phyloP scores from a whole-genome alignment of 2,888 invertebrate species.

The Eristalinus sepulchralis region DNA sequence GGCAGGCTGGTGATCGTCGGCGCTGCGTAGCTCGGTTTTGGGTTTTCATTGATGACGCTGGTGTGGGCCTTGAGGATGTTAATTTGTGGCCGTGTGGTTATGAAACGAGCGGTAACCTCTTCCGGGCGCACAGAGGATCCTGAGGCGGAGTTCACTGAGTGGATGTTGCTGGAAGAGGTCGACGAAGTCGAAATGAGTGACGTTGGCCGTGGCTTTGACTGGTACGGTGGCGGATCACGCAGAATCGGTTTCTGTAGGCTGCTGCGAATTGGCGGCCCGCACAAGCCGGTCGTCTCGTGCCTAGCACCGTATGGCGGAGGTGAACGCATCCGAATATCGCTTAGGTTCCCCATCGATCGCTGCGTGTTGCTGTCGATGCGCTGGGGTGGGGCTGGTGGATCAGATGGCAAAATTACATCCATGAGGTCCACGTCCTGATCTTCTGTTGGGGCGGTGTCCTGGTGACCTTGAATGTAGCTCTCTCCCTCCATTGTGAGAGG shows the following conservation, averaged over 20 bases:
- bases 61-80: slow-evolving; percentile 90
- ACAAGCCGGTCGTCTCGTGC: slow-evolving; percentile 83
- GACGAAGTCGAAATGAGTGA: slow-evolving; percentile 80
- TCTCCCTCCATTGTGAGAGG: slow-evolving; percentile 83
- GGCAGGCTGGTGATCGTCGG: slow-evolving; percentile 76
- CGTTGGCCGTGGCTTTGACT: slow-evolving; percentile 78
- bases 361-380: slow-evolving; percentile 85
- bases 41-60: slow-evolving; percentile 85
- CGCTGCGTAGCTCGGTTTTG: slow-evolving; percentile 84
- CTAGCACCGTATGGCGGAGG: slow-evolving; percentile 87
- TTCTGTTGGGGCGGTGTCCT: slow-evolving; percentile 84
- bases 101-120: slow-evolving; percentile 89
- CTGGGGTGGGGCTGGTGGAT: slow-evolving; percentile 87
- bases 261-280: slow-evolving; percentile 78
- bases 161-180: slow-evolving; percentile 79
- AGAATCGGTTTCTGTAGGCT: slow-evolving; percentile 71
- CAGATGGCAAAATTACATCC: slow-evolving; percentile 81
- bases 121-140: slow-evolving; percentile 82
- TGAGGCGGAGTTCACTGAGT: slow-evolving; percentile 77
- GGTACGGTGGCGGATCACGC: slow-evolving; percentile 87
- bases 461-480: slow-evolving; percentile 84
- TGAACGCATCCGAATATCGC: slow-evolving; percentile 81
- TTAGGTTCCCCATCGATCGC: slow-evolving; percentile 81
- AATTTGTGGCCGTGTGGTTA: slow-evolving; percentile 89
- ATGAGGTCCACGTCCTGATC: slow-evolving; percentile 81